Evolutionary conservation across 2,797 vertebrate genomes (phyloP), one percentile per base, ranked within the genome.

Genomic region (Coccyzus lansbergi): DNA sequence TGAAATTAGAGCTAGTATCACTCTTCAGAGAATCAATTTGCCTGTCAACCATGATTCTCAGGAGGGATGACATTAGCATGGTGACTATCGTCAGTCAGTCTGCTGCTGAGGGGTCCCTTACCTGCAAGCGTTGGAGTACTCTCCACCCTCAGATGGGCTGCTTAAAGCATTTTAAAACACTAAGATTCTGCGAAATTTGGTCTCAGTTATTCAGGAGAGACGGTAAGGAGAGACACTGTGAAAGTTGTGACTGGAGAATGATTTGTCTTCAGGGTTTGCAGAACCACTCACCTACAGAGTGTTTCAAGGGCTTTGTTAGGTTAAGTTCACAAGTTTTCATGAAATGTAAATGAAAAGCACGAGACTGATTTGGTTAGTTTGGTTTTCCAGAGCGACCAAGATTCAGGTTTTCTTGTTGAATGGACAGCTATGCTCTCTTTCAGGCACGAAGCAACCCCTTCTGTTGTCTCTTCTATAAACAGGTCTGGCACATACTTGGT

Each of bases 1-100:
- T 86, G 68, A 93, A 97, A 90, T 86, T 48, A 75, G 20, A 92
- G 44, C 59, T 59, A 93, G 88, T 82, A 95, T 93, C 80, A 60
- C 49, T 71, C 83, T 94, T 92, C 63, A 70, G 83, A 93, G 65
- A 94, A 95, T 88, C 90, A 95, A 69, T 95, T 88, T 92, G 28
- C 64, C 76, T 86, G 93, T 91, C 69, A 90, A 55, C 48, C 14
- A 40, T 64, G 52, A 79, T 70, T 59, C 86, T 90, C 19, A 1
- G 40, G 36, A 59, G 46, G 44, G 44, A 60, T 88, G 80, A 60
- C 77, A 91, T 88, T 92, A 91, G 18, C 2, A 14, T 70, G 85
- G 86, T 90, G 94, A 59, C 76, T 64, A 18, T 84, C 93, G 94
- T 92, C 87, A 82, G 79, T 94, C 91, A 96, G 38, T 89, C 89